Evolutionary conservation across 2,797 vertebrate species (phyloP), one percentile per base, ranked within the genome.

Genomic region (Echiichthys vipera): DNA sequence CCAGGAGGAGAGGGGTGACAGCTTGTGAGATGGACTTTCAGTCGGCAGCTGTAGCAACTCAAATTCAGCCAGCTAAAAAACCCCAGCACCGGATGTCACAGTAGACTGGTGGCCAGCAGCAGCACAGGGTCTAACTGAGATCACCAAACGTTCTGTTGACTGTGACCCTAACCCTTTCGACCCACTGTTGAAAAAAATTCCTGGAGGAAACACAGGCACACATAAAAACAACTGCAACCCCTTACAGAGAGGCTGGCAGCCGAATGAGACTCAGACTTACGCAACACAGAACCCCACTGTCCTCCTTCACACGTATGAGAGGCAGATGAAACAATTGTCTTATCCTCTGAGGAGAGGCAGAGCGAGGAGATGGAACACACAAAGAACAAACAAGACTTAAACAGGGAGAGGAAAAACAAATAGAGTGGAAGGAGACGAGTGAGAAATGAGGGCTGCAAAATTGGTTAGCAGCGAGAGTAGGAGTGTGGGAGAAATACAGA

Each of bases 241-340:
- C 51, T 5, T 1, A 56, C 14, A 53, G 51, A 63, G 56, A 53
- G 17, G 12, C 40, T 66, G 45, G 61, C 15, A 14, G 24, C 67
- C 53, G 32, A 27, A 50, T 30, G 71, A 64, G 77, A 74, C 37
- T 64, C 59, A 46, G 50, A 34, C 27, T 81, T 22, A 65, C 5
- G 7, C 65, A 74, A 65, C 56, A 36, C 34, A 36, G 37, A 24
- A 24, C 32, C 62, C 49, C 30, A 20, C 42, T 45, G 65, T 65
- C 74, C 65, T 81, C 54, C 62, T 54, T 66, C 56, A 68, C 61
- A 56, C 2, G 20, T 34, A 57, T n/a, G 6, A 73, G 64, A 57
- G 69, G 55, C 65, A 72, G 65, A 86, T 64, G 66, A 87, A 85
- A 80, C 57, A 42, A 77, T 62, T 3, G 45, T 34, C 61, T 79